A percentile compares a stretch with the other conserved stretches of the same genome.
Conservation (phyloP, 2,113 vertebrate genomes). For the Sclerurus mexicanus region DNA sequence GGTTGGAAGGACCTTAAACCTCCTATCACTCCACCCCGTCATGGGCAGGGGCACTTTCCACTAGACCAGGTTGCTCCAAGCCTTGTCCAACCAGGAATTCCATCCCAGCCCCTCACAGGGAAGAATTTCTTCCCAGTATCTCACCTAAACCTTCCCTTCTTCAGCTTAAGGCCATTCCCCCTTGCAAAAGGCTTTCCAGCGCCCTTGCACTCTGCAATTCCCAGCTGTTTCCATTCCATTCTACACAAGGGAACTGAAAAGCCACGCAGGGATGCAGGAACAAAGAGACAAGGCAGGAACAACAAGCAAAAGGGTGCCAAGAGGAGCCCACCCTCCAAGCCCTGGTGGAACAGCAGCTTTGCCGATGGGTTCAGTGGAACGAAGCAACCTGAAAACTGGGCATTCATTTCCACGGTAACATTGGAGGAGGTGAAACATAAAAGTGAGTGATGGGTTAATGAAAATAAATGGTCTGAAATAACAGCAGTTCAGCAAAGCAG, state of each 20-base stretch:
- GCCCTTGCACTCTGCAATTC: background rate
- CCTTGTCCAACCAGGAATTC: background rate
- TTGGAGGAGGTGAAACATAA: background rate
- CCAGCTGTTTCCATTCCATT: background rate
- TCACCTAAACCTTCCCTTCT: background rate
- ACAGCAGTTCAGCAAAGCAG: conserved; percentile 27
- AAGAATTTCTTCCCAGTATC: background rate
- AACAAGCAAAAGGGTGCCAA: background rate
- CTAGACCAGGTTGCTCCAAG: fast-evolving
- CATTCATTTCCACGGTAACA: conserved; percentile 31
- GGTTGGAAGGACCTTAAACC: background rate
- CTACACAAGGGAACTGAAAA: background rate
- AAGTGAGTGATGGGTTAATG: conserved; percentile 27
- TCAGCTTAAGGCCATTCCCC: background rate
- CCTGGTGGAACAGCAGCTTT: background rate
- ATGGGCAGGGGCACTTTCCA: background rate
- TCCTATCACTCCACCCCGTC: background rate
- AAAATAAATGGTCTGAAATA: conserved; percentile 29
- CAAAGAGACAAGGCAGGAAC: background rate
- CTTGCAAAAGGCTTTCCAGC: background rate
- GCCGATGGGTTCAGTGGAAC: background rate
- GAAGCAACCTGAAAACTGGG: background rate
- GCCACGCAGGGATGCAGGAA: background rate
- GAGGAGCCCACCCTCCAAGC: background rate
- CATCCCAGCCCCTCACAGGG: fast-evolving